Percentiles rank a stretch among this genome's conserved stretches.
Conservation (phyloP, 2,797 vertebrate species). For the Sebastes vulpes region DNA sequence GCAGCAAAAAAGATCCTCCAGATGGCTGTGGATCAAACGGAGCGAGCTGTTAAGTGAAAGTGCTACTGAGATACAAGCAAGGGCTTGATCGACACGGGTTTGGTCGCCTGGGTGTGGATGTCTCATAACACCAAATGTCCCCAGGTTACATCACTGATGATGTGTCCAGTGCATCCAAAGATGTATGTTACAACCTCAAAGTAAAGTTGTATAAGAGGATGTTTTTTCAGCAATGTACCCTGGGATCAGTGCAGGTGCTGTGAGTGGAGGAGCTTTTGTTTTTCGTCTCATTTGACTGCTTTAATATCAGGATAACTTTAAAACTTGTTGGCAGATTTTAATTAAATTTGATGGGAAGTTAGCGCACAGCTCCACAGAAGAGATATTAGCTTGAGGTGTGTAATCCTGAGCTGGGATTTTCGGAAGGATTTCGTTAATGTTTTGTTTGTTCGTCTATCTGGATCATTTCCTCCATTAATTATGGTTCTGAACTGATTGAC, state of each 20-base stretch:
- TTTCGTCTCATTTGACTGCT: neutral
- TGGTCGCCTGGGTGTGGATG: neutral
- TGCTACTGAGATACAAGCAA: neutral
- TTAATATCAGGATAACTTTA: neutral
- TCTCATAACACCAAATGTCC: neutral
- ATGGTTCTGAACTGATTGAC: neutral
- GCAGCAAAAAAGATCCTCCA: neutral
- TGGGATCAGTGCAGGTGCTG: neutral
- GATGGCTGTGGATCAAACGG: neutral
- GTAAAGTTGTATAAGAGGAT: neutral
- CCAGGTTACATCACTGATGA: neutral
- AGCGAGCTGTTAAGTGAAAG: neutral
- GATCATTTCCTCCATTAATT: neutral
- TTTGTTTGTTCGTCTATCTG: neutral
- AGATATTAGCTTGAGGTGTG: neutral
- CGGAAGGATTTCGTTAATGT: neutral
- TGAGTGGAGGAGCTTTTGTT: neutral
- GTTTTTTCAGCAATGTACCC: neutral
- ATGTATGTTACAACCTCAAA: neutral
- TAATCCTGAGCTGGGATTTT: neutral
- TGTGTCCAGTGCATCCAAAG: neutral
- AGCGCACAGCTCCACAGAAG: neutral
- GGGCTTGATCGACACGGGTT: neutral
- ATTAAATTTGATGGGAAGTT: neutral
- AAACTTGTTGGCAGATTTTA: neutral